Conservation (phyloP, 2,888 invertebrate species). For the Eulithis prunata region DNA sequence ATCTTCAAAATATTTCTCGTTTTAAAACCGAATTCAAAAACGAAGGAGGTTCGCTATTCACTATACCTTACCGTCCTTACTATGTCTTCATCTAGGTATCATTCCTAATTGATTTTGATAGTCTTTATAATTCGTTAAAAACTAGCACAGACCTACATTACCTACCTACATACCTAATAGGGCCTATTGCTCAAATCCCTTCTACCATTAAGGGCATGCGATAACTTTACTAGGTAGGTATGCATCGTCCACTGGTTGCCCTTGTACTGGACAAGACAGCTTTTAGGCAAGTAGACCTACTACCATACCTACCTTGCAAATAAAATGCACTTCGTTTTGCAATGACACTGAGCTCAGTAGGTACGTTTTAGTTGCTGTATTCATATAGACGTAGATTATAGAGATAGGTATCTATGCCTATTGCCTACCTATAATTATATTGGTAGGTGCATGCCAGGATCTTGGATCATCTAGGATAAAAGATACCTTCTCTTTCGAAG, state of each 20-base stretch:
- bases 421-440: no score
- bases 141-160: slow-evolving; percentile 23
- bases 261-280: slow-evolving; percentile 57
- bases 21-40: no score
- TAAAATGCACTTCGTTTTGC: slow-evolving; percentile 33
- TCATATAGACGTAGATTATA: no score
- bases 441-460: no score
- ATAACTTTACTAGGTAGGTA: slow-evolving; percentile 14
- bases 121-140: slow-evolving; percentile 34
- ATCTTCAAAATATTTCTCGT: no score
- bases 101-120: neutral
- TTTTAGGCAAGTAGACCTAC: slow-evolving; percentile 48
- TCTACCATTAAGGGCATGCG: slow-evolving; percentile 56
- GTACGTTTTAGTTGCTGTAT: no score
- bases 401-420: no score
- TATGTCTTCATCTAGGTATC: no score
- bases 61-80: no score
- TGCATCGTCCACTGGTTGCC: slow-evolving; percentile 55
- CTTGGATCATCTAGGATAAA: no score
- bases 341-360: slow-evolving; percentile 5
- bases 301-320: slow-evolving; percentile 27
- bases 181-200: slow-evolving; percentile 57
- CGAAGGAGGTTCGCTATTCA: no score
- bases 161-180: slow-evolving; percentile 39
- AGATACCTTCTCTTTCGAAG: no score